Percentiles rank a stretch among this genome's conserved stretches.
Conservation (phyloP, 2,888 invertebrate species). For the Pteria penguin region DNA sequence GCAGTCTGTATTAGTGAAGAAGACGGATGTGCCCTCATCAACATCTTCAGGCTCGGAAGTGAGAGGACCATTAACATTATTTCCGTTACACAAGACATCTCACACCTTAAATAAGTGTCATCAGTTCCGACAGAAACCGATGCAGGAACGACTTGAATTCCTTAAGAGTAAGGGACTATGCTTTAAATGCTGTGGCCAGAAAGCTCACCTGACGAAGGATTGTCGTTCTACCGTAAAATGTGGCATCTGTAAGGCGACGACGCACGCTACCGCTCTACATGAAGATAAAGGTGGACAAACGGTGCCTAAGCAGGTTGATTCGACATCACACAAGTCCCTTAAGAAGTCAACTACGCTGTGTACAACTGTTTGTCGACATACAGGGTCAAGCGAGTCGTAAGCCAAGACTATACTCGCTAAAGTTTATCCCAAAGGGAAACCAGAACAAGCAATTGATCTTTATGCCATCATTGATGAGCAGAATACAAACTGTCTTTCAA, state of each 20-base stretch:
- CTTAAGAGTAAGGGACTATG: not conserved
- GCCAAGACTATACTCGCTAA: not conserved
- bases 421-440: not conserved
- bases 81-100: not conserved
- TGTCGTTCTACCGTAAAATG: not conserved
- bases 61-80: too few relatives aligned
- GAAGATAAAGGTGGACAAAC: not conserved
- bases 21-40: not conserved
- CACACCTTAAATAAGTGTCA: not conserved
- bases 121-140: not conserved
- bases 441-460: not conserved
- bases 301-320: too few relatives aligned
- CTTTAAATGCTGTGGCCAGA: not conserved
- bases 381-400: too few relatives aligned
- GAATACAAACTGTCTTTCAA: not conserved
- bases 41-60: too few relatives aligned
- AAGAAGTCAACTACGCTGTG: too few relatives aligned
- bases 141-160: not conserved
- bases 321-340: too few relatives aligned
- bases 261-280: not conserved
- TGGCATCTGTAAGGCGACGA: not conserved
- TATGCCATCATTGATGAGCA: too few relatives aligned
- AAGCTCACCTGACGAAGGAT: not conserved
- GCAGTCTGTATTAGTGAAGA: constrained; percentile 9
- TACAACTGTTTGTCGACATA: too few relatives aligned